Conservation (phyloP, 2,113 vertebrate species). For the Salvator merianae region DNA sequence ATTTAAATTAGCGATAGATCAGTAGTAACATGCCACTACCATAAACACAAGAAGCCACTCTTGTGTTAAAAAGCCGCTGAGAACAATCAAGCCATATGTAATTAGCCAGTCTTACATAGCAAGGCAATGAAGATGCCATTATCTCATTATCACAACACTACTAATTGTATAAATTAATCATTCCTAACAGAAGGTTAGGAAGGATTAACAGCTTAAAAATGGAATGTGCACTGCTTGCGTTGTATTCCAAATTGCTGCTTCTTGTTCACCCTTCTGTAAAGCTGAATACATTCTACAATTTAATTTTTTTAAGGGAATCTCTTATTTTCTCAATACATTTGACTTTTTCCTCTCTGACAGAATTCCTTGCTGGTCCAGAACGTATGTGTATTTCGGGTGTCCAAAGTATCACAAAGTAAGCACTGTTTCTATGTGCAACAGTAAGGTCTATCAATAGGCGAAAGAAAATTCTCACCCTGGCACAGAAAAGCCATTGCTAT, state of each 20-base stretch:
- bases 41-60: background rate
- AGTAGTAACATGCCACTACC: background rate
- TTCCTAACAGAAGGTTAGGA: constrained; percentile 55
- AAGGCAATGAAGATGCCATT: constrained; percentile 6
- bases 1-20: background rate
- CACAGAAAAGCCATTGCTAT: background rate
- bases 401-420: background rate
- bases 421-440: background rate
- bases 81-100: background rate
- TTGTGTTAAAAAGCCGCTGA: background rate
- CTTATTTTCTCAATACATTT: background rate
- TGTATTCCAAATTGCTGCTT: constrained; percentile 24
- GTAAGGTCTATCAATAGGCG: background rate
- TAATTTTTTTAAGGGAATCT: fast-evolving
- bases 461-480: background rate
- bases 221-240: constrained; percentile 15
- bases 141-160: constrained; percentile 42
- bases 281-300: background rate
- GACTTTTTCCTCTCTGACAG: fast-evolving
- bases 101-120: background rate
- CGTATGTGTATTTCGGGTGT: background rate
- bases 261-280: background rate
- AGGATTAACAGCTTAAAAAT: constrained; percentile 47
- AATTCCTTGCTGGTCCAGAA: fast-evolving
- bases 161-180: constrained; percentile 62